These are phyloP conservation scores for Catharus fuscescens DNA, from an alignment of 2,113 vertebrate species.

Conservation along the genomic window DNA sequence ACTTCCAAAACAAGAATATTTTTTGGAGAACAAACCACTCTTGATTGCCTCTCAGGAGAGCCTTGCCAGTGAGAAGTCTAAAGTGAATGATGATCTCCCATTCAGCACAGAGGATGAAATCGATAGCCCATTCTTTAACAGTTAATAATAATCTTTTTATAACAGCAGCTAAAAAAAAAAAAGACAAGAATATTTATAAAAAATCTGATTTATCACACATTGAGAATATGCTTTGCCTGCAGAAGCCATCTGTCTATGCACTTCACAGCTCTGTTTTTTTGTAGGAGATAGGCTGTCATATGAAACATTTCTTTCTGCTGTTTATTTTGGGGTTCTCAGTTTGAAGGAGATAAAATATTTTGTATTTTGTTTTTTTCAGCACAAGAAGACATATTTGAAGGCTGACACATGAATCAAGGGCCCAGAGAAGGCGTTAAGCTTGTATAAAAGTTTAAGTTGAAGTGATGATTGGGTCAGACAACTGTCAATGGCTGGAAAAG, in stretches of 20 bases:
- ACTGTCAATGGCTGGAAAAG: neutral
- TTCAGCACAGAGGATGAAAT: constrained; percentile 20
- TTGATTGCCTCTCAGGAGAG: neutral
- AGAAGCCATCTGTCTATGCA: constrained; percentile 65
- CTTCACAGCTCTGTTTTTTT: constrained; percentile 62
- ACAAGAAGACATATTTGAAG: constrained; percentile 37
- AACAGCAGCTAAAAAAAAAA: constrained; percentile 6
- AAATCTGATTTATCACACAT: constrained; percentile 28
- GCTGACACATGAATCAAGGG: constrained; percentile 37
- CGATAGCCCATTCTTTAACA: neutral
- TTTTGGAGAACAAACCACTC: neutral
- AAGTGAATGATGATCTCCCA: constrained; percentile 14
- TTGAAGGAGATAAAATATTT: constrained; percentile 30
- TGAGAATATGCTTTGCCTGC: constrained; percentile 59
- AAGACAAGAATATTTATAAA: constrained; percentile 29
- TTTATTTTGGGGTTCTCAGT: constrained; percentile 57
- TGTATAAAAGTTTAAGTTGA: constrained; percentile 12
- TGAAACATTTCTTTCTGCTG: constrained; percentile 42
- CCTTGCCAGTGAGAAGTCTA: neutral
- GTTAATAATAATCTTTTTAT: constrained; percentile 46
- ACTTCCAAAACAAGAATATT: neutral
- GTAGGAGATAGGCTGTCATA: constrained; percentile 50
- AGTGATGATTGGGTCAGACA: neutral
- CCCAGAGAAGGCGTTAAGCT: neutral
- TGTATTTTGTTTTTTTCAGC: neutral